Evolutionary conservation across 2,797 vertebrate species (phyloP).

Genomic region (Emys orbicularis): DNA sequence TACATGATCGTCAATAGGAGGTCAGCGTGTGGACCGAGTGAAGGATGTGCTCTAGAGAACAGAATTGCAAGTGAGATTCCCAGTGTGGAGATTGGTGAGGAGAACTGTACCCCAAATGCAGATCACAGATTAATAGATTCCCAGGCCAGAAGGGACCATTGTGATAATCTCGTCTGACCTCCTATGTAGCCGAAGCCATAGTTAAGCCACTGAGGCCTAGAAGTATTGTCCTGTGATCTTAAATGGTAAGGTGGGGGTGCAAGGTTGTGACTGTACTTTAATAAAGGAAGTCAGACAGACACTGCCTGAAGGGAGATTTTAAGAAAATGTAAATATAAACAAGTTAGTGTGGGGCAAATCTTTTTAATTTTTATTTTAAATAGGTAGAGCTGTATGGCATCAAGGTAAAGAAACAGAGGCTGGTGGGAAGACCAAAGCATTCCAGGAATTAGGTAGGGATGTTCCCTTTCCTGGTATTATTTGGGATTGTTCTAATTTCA

Average conservation of each 20-base stretch:
- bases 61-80: accelerated
- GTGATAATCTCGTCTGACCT: not conserved
- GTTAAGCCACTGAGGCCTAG: not conserved
- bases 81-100: not conserved
- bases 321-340: not conserved
- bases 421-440: not conserved
- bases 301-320: not conserved
- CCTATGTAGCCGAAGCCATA: not conserved
- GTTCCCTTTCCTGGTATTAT: not conserved
- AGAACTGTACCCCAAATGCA: not conserved
- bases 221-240: not conserved
- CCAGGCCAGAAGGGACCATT: not conserved
- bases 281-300: not conserved
- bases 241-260: not conserved
- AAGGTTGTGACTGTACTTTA: not conserved
- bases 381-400: not conserved
- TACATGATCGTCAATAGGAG: not conserved
- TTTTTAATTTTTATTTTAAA: not conserved
- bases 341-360: not conserved
- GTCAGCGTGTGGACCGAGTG: not conserved
- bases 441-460: not conserved
- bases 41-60: not conserved
- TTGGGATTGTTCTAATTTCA: not conserved
- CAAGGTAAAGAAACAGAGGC: not conserved
- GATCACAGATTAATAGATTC: not conserved